Base-by-base conservation (phyloP, 2,113 vertebrate genomes). In the Poeciliopsis retropinna region DNA sequence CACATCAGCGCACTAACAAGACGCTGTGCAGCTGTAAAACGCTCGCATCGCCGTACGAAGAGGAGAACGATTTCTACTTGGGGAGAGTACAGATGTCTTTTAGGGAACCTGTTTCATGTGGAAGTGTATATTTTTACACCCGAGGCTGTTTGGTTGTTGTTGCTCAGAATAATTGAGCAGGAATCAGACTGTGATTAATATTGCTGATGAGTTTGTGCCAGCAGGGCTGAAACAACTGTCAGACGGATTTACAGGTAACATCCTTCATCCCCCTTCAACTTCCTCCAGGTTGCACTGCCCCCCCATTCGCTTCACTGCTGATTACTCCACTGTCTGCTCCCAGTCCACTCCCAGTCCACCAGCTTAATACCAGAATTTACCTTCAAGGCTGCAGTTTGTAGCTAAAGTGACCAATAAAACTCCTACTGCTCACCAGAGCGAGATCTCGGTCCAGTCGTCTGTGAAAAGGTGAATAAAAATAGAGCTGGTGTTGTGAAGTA, bases 181-280 rank as follows among this genome's bases (percentile, higher is more conserved):
- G 72, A 80, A 87, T 85, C 84, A 84, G 91, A 88, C 87, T 89
- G 88, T 92, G 91, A 92, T 92, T 89, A 91, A 91, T 92, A 89
- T 85, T 91, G 87, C 86, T 91, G 90, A 92, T 41, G 86, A 90
- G 91, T 88, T 30, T 67, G 77, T 85, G 87, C 88, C 88, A 85
- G 89, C 87, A 86, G 87, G 88, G 91, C 79, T 83, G 88, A 89
- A 92, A 87, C 86, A 87, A 73, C 81, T 91, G 91, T 90, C 90
- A 92, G 83, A 85, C 88, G 83, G 82, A 84, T 80, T 87, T 68
- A 81, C 80, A 92, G 90, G 90, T 91, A 87, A 82, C 89, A 91
- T 92, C 84, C 87, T 89, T 90, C 88, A 91, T 82, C 8, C 66
- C 65, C 73, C 63, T 65, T 41, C 62, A 70, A 1, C 79, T 83